Evolutionary conservation across 2,113 vertebrate genomes (phyloP), one percentile per base, ranked within the genome.

Genomic region (Etia nguti): DNA sequence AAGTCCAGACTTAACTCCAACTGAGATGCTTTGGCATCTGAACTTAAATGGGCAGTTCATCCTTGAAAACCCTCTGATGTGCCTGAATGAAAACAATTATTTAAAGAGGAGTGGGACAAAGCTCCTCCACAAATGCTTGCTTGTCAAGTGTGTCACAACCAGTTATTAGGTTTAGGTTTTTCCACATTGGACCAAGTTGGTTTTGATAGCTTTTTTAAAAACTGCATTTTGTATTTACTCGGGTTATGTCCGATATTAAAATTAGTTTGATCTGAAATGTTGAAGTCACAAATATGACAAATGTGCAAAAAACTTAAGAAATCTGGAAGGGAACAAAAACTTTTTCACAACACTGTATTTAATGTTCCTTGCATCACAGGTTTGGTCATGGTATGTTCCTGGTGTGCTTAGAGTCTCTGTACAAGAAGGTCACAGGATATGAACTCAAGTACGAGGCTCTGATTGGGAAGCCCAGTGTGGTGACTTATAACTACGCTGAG

Each of bases 371-470:
- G 6, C 83, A 3, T 84, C 22, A 4, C 91, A 99, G 99, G 95
- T 98, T 99, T 90, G 99, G 99, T 86, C 99, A 99, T 0, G 99
- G 98, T 50, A 98, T 97, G 90, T 99, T 99, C 88, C 96, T 99
- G 29, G 96, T 99, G 29, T 98, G 98, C 92, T 88, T 99, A 93
- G 98, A 99, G 93, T 97, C 88, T 88, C 95, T 99, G 88, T 99
- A 98, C 93, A 97, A 95, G 95, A 99, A 99, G 90, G 92, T 99
- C 54, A 99, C 98, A 0, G 99, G 98, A 65, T 94, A 80, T 31
- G 97, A 99, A 7, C 95, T 99, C 92, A 96, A 95, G 59, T 99
- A 99, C 0, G 96, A 98, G 83, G 98, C 97, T 80, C 91, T 99
- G 94, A 97, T 98, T 15, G 98, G 98, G 79, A 99, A 99, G 83